A percentile compares a stretch with the other conserved stretches of the same genome.
Evolutionary conservation across 2,888 invertebrate genomes (phyloP).

Genomic region (Trisateles emortualis): DNA sequence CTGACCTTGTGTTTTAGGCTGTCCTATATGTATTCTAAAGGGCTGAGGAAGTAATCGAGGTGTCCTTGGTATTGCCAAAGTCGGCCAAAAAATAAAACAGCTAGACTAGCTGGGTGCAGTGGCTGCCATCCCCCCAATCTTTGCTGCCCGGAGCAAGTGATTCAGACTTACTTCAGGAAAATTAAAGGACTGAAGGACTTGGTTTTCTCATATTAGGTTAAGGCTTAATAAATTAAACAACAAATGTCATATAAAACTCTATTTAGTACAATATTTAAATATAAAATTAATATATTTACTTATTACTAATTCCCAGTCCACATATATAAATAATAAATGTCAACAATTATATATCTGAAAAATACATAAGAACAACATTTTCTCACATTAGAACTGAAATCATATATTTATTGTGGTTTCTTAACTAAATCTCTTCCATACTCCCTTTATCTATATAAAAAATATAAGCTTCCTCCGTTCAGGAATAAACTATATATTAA

Average conservation of each 20-base stretch:
- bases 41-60: no score
- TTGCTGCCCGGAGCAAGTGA: no score
- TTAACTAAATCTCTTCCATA: neutral
- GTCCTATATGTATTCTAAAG: no score
- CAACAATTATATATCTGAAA: conserved; percentile 48
- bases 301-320: conserved; percentile 64
- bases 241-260: conserved; percentile 44
- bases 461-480: neutral
- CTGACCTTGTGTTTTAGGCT: no score
- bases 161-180: no score
- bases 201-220: no score
- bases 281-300: conserved; percentile 56
- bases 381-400: conserved; percentile 13
- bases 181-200: no score
- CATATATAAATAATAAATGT: conserved; percentile 51
- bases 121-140: no score
- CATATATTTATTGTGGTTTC: neutral
- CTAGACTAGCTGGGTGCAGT: no score
- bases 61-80: no score
- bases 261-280: conserved; percentile 49
- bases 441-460: neutral
- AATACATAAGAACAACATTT: conserved; percentile 42
- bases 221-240: neutral
- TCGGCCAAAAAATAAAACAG: no score
- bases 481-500: no score